Percentiles rank a stretch among this genome's conserved stretches.
phyloP scores from a whole-genome alignment of 2,888 invertebrate genomes.

The Peribatodes rhomboidaria region DNA sequence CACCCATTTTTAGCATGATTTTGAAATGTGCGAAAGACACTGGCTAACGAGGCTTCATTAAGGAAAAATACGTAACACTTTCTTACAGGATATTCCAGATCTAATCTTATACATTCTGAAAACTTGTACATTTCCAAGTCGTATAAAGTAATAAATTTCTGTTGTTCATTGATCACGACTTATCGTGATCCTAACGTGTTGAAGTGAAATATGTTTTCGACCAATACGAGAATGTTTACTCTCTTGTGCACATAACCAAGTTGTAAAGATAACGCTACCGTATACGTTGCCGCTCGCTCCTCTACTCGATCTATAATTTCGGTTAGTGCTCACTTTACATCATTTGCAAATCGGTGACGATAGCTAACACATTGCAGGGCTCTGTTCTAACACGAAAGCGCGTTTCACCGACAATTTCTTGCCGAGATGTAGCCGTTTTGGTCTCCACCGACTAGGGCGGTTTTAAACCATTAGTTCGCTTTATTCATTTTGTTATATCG shows the following conservation, averaged over 20 bases:
- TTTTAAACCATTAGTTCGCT: slow-evolving; percentile 55
- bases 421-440: slow-evolving; percentile 82
- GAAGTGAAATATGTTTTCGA: slow-evolving; percentile 5
- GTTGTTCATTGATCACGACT: slow-evolving; percentile 11
- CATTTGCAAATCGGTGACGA: slow-evolving; percentile 74
- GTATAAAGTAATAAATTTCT: background rate
- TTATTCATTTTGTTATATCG: slow-evolving; percentile 48
- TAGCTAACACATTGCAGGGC: slow-evolving; percentile 70
- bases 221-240: slow-evolving; percentile 36
- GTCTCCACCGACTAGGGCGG: slow-evolving; percentile 79
- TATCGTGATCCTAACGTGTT: slow-evolving; percentile 12
- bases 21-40: too few species aligned
- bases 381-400: slow-evolving; percentile 66
- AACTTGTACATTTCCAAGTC: background rate
- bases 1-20: too few species aligned
- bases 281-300: slow-evolving; percentile 59
- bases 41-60: too few species aligned
- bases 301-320: slow-evolving; percentile 78
- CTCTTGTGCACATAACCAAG: slow-evolving; percentile 34
- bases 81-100: too few species aligned
- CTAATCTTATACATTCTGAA: background rate
- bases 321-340: slow-evolving; percentile 74
- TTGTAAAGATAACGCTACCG: slow-evolving; percentile 55
- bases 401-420: slow-evolving; percentile 55
- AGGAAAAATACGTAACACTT: too few species aligned